Evolutionary conservation across 2,797 vertebrate genomes (phyloP), one percentile per base, ranked within the genome.

Genomic region (Knipowitschia caucasica): DNA sequence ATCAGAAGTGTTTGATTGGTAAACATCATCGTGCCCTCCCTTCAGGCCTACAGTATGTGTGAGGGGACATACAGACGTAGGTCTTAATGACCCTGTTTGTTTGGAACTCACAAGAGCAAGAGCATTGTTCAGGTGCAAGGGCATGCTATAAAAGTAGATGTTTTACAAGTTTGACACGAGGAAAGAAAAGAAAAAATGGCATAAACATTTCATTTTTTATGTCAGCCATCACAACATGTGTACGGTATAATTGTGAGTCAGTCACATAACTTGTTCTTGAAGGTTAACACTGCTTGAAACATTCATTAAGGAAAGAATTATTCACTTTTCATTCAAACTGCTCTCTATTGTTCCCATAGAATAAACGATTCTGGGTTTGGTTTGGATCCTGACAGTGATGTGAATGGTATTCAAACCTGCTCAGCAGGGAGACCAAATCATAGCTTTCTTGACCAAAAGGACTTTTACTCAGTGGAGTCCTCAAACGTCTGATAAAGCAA

Each of bases 371-470:
- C 53, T 54, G 70, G 62, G 56, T 75, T 62, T 57, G 50, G 54
- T 66, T 69, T 72, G 40, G 72, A 63, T 80, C 80, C 61, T 78
- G 78, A 83, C 77, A 78, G 59, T 62, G 12, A 67, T 64, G 35
- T 78, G 76, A 82, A 68, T 62, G 42, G 46, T 71, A 53, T 80
- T 84, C 59, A 77, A 78, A 78, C 65, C 45, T 60, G 63, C 69
- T 40, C 76, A 1, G 75, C 64, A 43, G 77, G 74, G 75, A 56
- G 53, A 66, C 60, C 55, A 65, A 68, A 73, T 79, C 67, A 78
- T 71, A 77, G 7, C 29, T 27, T 55, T 35, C 21, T 77, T 82
- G 79, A 75, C 75, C 67, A 66, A 80, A 81, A 56, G 34, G 50
- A 38, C 69, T 80, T 61, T 53, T 73, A 78, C 62, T 67, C 38